Base-by-base conservation (phyloP, 2,888 invertebrate species). In the Clivina fossor region DNA sequence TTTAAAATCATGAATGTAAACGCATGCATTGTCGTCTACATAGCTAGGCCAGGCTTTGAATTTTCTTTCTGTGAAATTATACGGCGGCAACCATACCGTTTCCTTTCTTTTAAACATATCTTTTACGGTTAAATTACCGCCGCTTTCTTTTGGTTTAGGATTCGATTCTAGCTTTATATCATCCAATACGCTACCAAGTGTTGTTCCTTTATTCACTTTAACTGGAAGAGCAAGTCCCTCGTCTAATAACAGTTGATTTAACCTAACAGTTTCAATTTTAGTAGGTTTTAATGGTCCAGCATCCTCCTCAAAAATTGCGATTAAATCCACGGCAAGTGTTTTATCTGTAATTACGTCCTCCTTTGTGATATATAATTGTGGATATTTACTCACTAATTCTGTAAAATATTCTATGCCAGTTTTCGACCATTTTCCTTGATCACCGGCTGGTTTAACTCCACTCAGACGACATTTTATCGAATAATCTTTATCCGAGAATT, bases 401-500 rank as follows among this genome's bases (percentile, higher is more conserved):
- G 75, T 74, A 1, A 89, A 75, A 60, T 75, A 80, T 59, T 85
- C 81, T 20, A 80, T 80, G 0, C 88, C 80, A 1, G 81, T 65
- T 0, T 75, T 74, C 0, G 82, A 79, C 86, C 86, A 87, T 18
- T 76, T 76, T 0, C 63, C 61, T 1, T 77, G 75, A 1, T 81
- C 84, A 0, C 86, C 85, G 0, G 87, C 85, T 0, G 91, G 85
- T 18, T 75, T 71, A 7, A 92, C 78, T 15, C 86, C 85, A 1
- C 80, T 81, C 44, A 93, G 68, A 66, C 85, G 84, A 59, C 90
- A 86, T 61, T 80, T 80, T 16, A 84, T 74, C 0, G 83, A 82
- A 0, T 81, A 81, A 56, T 82, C 79, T 0, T 80, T 78, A 1
- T 79, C 69, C 0, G 70, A 68, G 59, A 86, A 85, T 5, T 76